Evolutionary conservation across 2,113 vertebrate genomes (phyloP).

Genomic region (Oreocharis arfaki): DNA sequence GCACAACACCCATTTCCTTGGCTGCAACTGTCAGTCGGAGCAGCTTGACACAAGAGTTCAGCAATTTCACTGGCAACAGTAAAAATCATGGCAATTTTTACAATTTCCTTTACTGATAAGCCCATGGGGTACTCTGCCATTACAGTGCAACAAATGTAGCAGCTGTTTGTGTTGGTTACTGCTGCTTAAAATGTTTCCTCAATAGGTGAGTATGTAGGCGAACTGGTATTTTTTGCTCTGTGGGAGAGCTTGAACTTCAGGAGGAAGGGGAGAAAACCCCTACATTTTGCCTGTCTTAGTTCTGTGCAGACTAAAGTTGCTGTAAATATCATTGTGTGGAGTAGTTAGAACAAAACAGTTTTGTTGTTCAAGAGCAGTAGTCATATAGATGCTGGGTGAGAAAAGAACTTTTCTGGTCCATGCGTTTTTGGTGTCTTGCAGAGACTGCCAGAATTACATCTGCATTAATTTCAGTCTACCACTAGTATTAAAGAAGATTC

Average conservation of each 20-base stretch:
- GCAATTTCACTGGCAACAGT: neutral
- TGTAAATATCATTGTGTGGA: neutral
- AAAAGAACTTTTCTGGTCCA: neutral
- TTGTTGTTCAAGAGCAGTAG: neutral
- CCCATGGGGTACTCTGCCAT: neutral
- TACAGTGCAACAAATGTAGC: neutral
- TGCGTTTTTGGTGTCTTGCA: neutral
- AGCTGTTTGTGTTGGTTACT: neutral
- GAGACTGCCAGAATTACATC: neutral
- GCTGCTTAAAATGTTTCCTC: neutral
- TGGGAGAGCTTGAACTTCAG: neutral
- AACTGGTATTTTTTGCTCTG: neutral
- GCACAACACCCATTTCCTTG: neutral
- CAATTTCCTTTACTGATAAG: neutral
- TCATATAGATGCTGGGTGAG: neutral
- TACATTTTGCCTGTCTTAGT: neutral
- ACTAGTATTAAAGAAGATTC: slow-evolving; percentile 34
- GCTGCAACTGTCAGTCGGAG: neutral
- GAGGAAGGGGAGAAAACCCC: neutral
- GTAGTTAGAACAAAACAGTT: neutral
- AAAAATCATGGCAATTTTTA: neutral
- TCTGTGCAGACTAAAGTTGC: neutral
- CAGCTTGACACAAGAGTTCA: neutral
- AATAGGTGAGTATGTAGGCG: neutral
- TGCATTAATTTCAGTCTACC: neutral